Conservation (phyloP, 1,140 invertebrate species). For the Agrilus planipennis region DNA sequence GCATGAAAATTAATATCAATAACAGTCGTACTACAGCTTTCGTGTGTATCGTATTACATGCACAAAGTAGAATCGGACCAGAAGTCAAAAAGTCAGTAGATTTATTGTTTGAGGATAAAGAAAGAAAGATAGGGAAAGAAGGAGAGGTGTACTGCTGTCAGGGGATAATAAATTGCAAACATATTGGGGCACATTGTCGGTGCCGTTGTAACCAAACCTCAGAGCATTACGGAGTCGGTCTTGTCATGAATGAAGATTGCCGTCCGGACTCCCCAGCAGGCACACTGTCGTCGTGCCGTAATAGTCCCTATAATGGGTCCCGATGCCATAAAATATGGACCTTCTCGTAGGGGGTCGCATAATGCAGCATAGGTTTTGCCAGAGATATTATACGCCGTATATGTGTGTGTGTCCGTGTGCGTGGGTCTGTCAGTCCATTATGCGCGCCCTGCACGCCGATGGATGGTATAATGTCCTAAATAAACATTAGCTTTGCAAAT, state of each 20-base stretch:
- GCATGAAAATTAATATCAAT: too few relatives aligned
- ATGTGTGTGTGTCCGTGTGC: too few relatives aligned
- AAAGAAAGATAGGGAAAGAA: too few relatives aligned
- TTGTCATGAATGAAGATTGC: conserved; percentile 7
- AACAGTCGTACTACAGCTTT: too few relatives aligned
- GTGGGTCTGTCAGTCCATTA: conserved; percentile 1
- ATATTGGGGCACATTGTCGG: conserved; percentile 6
- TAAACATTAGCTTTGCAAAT: conserved; percentile 5
- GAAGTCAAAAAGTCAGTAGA: too few relatives aligned
- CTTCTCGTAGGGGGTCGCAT: conserved; percentile 2
- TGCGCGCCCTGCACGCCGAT: background rate
- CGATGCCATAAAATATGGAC: conserved; percentile 7
- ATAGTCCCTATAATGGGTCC: conserved; percentile 8
- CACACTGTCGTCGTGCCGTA: too few relatives aligned
- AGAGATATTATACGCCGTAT: too few relatives aligned
- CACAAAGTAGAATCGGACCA: too few relatives aligned
- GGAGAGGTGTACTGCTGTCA: too few relatives aligned
- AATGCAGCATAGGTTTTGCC: conserved; percentile 7
- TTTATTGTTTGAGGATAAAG: too few relatives aligned
- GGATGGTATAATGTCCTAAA: conserved; percentile 6
- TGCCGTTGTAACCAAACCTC: conserved; percentile 8
- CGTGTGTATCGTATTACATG: too few relatives aligned
- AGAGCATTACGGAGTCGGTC: conserved; percentile 5
- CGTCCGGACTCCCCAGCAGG: conserved; percentile 3
- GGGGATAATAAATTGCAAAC: conserved; percentile 8